phyloP scores from a whole-genome alignment of 2,113 vertebrate genomes.

The Stegostoma tigrinum region DNA sequence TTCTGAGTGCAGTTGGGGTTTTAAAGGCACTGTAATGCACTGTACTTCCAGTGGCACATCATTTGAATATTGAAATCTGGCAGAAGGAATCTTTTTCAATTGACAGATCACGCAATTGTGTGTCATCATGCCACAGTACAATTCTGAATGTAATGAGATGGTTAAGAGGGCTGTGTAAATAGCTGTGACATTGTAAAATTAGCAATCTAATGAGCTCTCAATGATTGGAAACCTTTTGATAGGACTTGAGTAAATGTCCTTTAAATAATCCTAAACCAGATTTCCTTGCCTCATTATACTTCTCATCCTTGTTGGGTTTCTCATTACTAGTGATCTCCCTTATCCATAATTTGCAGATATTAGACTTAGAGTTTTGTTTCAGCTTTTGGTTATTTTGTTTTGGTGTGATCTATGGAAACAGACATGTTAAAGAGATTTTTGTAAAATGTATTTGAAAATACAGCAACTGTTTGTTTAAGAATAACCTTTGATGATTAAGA shows the following conservation, averaged over 20 bases:
- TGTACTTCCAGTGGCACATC: not conserved
- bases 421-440: not conserved
- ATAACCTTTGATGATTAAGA: not conserved
- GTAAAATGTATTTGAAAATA: not conserved
- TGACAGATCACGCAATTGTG: not conserved
- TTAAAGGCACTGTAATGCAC: not conserved
- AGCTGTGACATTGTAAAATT: conserved; percentile 22
- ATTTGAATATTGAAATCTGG: conserved; percentile 18
- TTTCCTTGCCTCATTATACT: not conserved
- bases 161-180: not conserved
- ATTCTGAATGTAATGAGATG: not conserved
- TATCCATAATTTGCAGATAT: not conserved
- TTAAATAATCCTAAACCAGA: not conserved
- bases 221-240: not conserved
- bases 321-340: not conserved
- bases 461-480: not conserved
- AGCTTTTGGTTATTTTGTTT: not conserved
- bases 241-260: not conserved
- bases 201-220: conserved; percentile 6
- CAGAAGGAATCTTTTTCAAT: conserved; percentile 17
- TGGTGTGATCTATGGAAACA: not conserved
- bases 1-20: not conserved
- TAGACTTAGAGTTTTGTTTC: not conserved
- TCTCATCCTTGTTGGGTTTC: not conserved
- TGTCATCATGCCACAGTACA: not conserved